These are phyloP conservation scores for Pristionchus arcanus DNA, from an alignment of 2,888 invertebrate genomes.

Conservation along the genomic window DNA sequence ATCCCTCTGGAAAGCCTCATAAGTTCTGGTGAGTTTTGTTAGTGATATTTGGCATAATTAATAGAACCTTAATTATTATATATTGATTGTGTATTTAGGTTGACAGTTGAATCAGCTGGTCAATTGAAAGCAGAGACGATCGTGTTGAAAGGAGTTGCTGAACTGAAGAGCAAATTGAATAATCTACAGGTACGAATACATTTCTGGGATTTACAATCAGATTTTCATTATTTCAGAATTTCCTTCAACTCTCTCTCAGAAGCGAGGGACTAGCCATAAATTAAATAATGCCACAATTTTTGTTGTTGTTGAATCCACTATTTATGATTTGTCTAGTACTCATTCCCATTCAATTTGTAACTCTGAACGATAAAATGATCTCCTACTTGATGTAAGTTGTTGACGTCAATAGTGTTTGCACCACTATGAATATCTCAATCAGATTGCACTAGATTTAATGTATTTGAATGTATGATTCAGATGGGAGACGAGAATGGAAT, in stretches of 20 bases:
- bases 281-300: background rate
- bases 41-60: background rate
- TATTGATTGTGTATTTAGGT: background rate
- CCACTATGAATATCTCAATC: slow-evolving; percentile 19
- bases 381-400: background rate
- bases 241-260: background rate
- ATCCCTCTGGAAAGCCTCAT: slow-evolving; percentile 95
- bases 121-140: slow-evolving; percentile 96
- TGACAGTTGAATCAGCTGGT: slow-evolving; percentile 91
- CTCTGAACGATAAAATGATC: slow-evolving; percentile 33
- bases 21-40: slow-evolving; percentile 88
- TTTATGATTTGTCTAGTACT: background rate
- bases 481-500: slow-evolving; percentile 59
- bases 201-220: background rate
- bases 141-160: slow-evolving; percentile 93
- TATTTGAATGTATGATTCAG: background rate
- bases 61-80: background rate
- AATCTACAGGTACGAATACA: slow-evolving; percentile 88
- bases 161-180: slow-evolving; percentile 94
- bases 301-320: background rate
- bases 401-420: background rate
- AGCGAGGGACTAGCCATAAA: slow-evolving; percentile 32
- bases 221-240: background rate
- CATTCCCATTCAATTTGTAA: slow-evolving; percentile 3
- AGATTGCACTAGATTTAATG: background rate